Percentiles rank a stretch among this genome's conserved stretches.
Conservation (phyloP, 2,113 vertebrate genomes). For the Rousettus leschenaultii region DNA sequence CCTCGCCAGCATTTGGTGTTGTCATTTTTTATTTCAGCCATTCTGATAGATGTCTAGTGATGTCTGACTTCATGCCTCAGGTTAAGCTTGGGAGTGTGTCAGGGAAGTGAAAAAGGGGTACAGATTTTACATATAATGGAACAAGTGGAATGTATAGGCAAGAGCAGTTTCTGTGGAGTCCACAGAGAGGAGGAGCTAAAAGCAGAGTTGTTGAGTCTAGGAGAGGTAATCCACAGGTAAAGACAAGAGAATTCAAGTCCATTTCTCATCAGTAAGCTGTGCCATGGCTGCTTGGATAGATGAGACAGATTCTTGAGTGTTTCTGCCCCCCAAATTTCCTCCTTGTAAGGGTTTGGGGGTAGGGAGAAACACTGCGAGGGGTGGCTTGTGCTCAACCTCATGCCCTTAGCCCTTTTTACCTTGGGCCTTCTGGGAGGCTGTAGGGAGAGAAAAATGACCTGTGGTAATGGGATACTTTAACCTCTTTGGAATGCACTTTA, state of each 20-base stretch:
- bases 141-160: background rate
- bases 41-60: background rate
- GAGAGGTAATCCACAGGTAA: background rate
- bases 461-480: slow-evolving; percentile 37
- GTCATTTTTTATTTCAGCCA: slow-evolving; percentile 7
- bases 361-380: background rate
- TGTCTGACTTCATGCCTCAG: background rate
- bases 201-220: background rate
- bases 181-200: background rate
- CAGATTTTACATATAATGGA: background rate
- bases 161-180: background rate
- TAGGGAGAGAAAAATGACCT: background rate
- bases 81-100: background rate
- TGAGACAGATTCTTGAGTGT: background rate
- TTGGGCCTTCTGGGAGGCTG: background rate
- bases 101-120: background rate
- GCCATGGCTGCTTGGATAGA: background rate
- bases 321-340: background rate
- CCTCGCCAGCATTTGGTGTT: background rate
- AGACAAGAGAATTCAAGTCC: background rate
- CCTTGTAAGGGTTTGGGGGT: background rate
- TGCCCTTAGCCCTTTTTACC: slow-evolving; percentile 26
- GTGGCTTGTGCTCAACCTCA: background rate
- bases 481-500: slow-evolving; percentile 41
- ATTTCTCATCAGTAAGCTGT: background rate